Percentiles rank a stretch among this genome's conserved stretches.
Evolutionary conservation across 2,797 vertebrate species (phyloP).

Genomic region (Cyprinodon diabolis): DNA sequence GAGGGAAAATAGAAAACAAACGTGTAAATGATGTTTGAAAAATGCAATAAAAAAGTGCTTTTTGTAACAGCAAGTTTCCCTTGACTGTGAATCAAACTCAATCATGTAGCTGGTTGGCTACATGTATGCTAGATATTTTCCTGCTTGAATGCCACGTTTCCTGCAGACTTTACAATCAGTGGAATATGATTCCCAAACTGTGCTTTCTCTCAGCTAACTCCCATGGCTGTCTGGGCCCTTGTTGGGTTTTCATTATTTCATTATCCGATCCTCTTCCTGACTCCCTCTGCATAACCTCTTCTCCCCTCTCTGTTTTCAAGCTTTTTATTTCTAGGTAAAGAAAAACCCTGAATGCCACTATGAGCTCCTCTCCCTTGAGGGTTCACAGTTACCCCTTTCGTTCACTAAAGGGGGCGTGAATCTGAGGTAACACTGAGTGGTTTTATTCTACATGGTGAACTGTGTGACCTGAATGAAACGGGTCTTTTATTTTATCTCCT

Average conservation of each 20-base stretch:
- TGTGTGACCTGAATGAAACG: conserved; percentile 51
- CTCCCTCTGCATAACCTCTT: conserved; percentile 27
- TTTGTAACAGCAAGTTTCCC: neutral
- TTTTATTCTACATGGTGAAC: conserved; percentile 27
- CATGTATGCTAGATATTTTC: conserved; percentile 11
- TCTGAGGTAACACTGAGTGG: conserved; percentile 45
- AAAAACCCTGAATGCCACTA: conserved; percentile 32
- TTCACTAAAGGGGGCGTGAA: conserved; percentile 33
- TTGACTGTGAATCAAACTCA: neutral
- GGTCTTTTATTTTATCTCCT: neutral
- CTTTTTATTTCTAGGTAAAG: conserved; percentile 31
- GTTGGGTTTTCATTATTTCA: conserved; percentile 34
- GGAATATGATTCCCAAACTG: conserved; percentile 48
- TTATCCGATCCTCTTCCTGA: conserved; percentile 43
- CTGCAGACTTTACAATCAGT: conserved; percentile 8
- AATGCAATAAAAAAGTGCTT: neutral
- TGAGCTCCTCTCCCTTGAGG: conserved; percentile 37
- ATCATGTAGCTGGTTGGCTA: conserved; percentile 15
- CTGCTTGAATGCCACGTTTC: conserved; percentile 25
- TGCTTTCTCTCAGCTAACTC: conserved; percentile 29
- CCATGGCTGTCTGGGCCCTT: conserved; percentile 40
- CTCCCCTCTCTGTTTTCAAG: conserved; percentile 30
- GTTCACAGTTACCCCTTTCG: conserved; percentile 36
- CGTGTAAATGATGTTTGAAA: neutral
- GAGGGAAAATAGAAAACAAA: neutral